Evolutionary conservation across 2,113 vertebrate genomes (phyloP).

Genomic region (Thunnus thynnus): DNA sequence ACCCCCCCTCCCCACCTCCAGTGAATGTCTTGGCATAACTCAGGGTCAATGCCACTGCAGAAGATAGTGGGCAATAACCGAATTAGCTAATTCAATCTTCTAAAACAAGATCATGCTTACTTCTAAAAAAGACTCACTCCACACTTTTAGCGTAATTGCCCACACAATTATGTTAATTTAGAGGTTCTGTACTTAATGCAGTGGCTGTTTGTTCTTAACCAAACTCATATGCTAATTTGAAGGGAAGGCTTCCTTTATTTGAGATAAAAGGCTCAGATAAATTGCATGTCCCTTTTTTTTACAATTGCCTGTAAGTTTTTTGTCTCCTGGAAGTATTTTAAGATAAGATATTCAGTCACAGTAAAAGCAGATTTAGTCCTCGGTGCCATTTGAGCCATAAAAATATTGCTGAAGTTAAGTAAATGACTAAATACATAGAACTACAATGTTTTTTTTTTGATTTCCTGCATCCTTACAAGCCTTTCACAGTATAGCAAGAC

Average conservation of each 20-base stretch:
- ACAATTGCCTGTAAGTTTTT: conserved; percentile 12
- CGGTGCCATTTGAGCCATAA: not conserved
- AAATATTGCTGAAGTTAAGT: conserved; percentile 2
- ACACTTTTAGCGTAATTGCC: conserved; percentile 81
- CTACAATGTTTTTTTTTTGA: conserved; percentile 4
- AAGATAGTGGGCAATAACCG: conserved; percentile 67
- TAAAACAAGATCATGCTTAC: conserved; percentile 72
- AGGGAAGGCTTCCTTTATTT: conserved; percentile 36
- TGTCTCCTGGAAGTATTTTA: conserved; percentile 1
- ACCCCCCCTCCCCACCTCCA: conserved; percentile 17
- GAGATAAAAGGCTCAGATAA: conserved; percentile 47
- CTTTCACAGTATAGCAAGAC: not conserved
- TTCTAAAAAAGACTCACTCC: conserved; percentile 56
- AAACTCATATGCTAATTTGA: conserved; percentile 51
- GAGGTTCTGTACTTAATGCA: conserved; percentile 55
- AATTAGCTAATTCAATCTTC: conserved; percentile 78
- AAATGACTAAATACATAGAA: not conserved
- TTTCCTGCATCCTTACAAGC: not conserved
- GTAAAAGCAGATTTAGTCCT: conserved; percentile 1
- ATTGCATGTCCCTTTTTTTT: not conserved
- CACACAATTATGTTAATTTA: conserved; percentile 74
- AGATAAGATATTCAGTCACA: conserved; percentile 21
- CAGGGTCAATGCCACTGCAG: conserved; percentile 64
- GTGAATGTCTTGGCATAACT: conserved; percentile 37
- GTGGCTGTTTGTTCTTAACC: conserved; percentile 51